Evolutionary conservation across 2,888 invertebrate species (phyloP).

Genomic region (Cotesia congregata): DNA sequence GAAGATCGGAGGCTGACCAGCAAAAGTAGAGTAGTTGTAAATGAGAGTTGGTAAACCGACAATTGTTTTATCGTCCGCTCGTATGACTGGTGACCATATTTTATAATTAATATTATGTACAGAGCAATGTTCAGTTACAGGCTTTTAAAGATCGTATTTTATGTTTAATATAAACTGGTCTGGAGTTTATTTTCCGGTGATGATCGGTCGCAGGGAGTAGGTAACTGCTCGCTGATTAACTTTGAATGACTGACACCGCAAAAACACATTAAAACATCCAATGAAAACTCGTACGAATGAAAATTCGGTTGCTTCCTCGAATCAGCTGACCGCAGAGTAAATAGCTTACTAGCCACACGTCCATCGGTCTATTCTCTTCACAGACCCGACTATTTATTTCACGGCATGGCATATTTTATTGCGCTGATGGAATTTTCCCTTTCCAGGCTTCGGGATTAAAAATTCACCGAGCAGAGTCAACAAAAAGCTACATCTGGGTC

Average conservation of each 20-base stretch:
- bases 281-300: constrained; percentile 52
- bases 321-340: constrained; percentile 69
- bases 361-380: constrained; percentile 50
- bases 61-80: constrained; percentile 53
- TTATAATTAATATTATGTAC: neutral
- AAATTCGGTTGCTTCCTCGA: constrained; percentile 67
- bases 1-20: constrained; percentile 21
- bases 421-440: neutral
- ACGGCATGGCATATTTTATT: neutral
- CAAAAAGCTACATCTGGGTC: neutral
- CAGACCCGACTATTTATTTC: constrained; percentile 50
- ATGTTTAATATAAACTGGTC: neutral
- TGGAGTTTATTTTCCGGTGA: neutral
- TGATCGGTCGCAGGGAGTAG: constrained; percentile 54
- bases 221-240: constrained; percentile 68
- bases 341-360: constrained; percentile 64
- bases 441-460: neutral
- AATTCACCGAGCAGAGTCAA: neutral
- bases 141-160: neutral
- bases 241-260: constrained; percentile 70
- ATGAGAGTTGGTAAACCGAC: constrained; percentile 71
- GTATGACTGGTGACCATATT: neutral
- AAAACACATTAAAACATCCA: constrained; percentile 70
- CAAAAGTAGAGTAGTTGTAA: constrained; percentile 59
- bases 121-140: neutral